phyloP scores from a whole-genome alignment of 1,140 invertebrate species.

The Drosophila simulans region DNA sequence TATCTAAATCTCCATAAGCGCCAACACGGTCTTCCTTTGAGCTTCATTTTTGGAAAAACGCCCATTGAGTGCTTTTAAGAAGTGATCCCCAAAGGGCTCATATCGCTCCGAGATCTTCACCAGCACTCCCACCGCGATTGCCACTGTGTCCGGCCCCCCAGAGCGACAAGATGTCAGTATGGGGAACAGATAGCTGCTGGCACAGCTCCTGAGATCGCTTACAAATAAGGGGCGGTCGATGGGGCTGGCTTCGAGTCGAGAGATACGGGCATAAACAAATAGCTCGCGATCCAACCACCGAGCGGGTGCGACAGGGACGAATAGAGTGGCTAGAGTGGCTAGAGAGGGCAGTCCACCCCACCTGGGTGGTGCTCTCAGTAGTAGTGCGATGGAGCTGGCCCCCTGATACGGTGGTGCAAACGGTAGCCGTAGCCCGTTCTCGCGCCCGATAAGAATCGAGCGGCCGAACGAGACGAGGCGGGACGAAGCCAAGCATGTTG shows the following conservation, averaged over 20 bases:
- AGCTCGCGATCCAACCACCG: constrained; percentile 4
- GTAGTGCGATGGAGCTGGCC: constrained; percentile 1
- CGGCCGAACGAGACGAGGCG: not conserved
- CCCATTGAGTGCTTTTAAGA: constrained; percentile 9
- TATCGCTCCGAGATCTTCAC: constrained; percentile 14
- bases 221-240: constrained; percentile 25
- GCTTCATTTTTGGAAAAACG: too few relatives aligned
- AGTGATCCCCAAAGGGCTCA: constrained; percentile 7
- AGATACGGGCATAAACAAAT: constrained; percentile 39
- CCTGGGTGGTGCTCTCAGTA: constrained; percentile 4
- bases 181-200: constrained; percentile 7
- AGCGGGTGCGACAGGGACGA: constrained; percentile 30
- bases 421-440: constrained; percentile 49
- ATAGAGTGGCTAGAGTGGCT: not conserved
- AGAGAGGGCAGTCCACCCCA: constrained; percentile 7
- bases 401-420: constrained; percentile 35
- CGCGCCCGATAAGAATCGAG: constrained; percentile 28
- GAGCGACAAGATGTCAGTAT: constrained; percentile 37
- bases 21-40: too few relatives aligned
- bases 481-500: constrained; percentile 21
- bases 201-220: constrained; percentile 4
- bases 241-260: not conserved
- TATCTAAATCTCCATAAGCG: too few relatives aligned
- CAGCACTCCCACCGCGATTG: constrained; percentile 19
- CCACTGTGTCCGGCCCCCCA: constrained; percentile 1